These are phyloP conservation scores for Callimorpha dominula DNA, from an alignment of 2,888 invertebrate genomes.

Conservation along the genomic window DNA sequence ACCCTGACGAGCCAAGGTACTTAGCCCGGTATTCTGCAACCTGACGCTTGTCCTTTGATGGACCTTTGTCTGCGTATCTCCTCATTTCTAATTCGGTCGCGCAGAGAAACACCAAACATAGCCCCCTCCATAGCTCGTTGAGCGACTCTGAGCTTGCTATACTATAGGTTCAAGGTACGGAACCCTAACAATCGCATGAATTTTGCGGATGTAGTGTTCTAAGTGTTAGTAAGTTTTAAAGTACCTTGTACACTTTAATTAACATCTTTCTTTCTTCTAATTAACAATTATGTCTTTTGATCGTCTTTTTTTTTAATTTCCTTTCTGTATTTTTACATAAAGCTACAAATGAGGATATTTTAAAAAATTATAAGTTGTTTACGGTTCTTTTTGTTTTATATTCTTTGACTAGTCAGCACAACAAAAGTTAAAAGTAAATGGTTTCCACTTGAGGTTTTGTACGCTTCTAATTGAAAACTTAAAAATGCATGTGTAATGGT, in stretches of 20 bases:
- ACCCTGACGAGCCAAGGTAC: too few species aligned
- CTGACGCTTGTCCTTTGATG: too few species aligned
- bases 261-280: too few species aligned
- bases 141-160: too few species aligned
- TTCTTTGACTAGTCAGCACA: neutral
- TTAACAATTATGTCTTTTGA: too few species aligned
- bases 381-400: neutral
- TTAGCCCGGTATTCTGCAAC: too few species aligned
- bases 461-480: neutral
- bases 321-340: neutral
- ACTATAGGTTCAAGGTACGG: too few species aligned
- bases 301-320: neutral
- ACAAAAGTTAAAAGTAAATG: neutral
- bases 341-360: neutral
- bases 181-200: neutral
- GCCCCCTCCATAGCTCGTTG: too few species aligned
- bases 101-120: too few species aligned
- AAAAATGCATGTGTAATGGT: neutral
- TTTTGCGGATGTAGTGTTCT: constrained; percentile 17
- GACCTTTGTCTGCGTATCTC: too few species aligned
- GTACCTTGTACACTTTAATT: constrained; percentile 39
- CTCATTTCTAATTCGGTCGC: too few species aligned
- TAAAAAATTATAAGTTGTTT: neutral
- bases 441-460: neutral
- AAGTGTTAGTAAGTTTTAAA: constrained; percentile 34